Evolutionary conservation across 2,113 vertebrate species (phyloP).

Genomic region (Pseudopipra pipra): DNA sequence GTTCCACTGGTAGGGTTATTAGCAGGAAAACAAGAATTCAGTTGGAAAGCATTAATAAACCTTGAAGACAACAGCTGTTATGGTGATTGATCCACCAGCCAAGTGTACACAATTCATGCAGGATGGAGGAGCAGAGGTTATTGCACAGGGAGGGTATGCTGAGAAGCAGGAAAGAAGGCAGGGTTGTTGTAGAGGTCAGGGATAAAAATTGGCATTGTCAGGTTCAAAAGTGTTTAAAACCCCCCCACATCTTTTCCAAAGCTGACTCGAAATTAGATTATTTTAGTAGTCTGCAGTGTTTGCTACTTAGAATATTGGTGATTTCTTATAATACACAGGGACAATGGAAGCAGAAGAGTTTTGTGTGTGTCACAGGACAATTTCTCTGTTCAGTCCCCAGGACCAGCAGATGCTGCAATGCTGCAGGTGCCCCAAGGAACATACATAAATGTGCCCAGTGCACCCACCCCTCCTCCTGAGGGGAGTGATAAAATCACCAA

Average conservation of each 20-base stretch:
- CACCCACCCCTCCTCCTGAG: not conserved
- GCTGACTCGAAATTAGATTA: not conserved
- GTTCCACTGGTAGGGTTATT: slow-evolving; percentile 25
- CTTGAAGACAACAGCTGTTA: slow-evolving; percentile 35
- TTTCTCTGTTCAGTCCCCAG: not conserved
- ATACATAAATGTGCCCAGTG: not conserved
- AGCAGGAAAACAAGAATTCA: slow-evolving; percentile 13
- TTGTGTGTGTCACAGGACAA: not conserved
- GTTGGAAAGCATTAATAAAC: slow-evolving; percentile 34
- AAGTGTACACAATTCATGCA: not conserved
- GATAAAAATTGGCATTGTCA: not conserved
- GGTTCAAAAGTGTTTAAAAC: not conserved
- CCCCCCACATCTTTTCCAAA: not conserved
- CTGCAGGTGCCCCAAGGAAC: not conserved
- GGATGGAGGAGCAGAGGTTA: slow-evolving; percentile 9
- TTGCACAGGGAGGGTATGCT: not conserved
- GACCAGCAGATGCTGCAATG: not conserved
- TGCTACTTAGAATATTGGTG: not conserved
- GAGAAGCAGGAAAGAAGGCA: not conserved
- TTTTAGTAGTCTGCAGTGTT: not conserved
- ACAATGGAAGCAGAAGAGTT: not conserved
- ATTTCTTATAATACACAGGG: not conserved
- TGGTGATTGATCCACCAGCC: slow-evolving; percentile 26
- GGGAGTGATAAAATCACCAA: not conserved
- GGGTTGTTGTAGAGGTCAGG: not conserved